Evolutionary conservation across 2,113 vertebrate species (phyloP), one percentile per base, ranked within the genome.

Genomic region (Proteles cristata): DNA sequence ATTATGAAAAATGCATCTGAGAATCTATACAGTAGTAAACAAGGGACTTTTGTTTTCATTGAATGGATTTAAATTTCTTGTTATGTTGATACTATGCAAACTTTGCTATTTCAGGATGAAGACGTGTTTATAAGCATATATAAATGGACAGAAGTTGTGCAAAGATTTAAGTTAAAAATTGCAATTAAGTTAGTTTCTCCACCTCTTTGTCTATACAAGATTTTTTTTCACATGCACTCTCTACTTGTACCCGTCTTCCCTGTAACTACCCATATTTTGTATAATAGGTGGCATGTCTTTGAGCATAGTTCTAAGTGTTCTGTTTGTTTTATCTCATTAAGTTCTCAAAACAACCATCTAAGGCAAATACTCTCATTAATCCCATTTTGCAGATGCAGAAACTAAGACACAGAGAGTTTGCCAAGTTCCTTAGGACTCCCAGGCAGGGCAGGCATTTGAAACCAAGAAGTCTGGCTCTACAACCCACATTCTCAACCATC

Each of bases 121-220:
- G 65, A 86, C 26, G 74, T 14, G 35, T 73, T 93, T 90, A 85
- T 90, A 84, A 88, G 45, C 25, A 65, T 58, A 79, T 48, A 21
- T 15, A 71, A 73, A 12, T 28, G 28, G 28, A 79, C 19, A 92
- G 92, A 92, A 61, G 50, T 71, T 77, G 28, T 84, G 26, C 48
- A 53, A 17, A 76, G 28, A 92, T 83, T 92, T 68, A 74, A 87
- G 19, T 91, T 94, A 61, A 81, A 91, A n/a, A 31, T 21, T 92
- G 50, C 43, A 83, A 68, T 1, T 55, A 93, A n/a, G 14, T 61
- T 69, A 71, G 3, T 35, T 11, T 90, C 81, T 35, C 50, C 9
- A 45, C 28, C 80, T 86, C 12, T 83, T 68, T 83, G 4, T 43
- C 28, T 45, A 71, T 33, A 66, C 31, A 73, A 84, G 15, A 17